Conservation (phyloP, 2,888 invertebrate genomes). For the Drymonia ruficornis region DNA sequence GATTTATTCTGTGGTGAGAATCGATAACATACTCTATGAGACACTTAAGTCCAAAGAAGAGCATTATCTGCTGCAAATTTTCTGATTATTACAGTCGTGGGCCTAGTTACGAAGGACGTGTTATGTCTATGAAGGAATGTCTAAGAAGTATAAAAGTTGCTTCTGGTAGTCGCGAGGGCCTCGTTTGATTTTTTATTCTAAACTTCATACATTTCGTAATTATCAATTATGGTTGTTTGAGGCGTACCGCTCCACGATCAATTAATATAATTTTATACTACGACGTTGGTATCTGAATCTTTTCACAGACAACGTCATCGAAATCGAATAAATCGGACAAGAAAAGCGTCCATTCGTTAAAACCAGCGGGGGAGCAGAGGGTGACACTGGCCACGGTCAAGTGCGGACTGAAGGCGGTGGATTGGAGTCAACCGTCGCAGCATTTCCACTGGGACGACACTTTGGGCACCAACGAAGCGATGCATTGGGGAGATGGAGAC, state of each 20-base stretch:
- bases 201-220: too few relatives aligned
- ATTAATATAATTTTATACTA: too few relatives aligned
- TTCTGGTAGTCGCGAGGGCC: too few relatives aligned
- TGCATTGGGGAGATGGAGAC: conserved; percentile 76
- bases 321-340: conserved; percentile 58
- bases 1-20: conserved; percentile 78
- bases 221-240: too few relatives aligned
- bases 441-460: conserved; percentile 85
- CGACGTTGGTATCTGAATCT: too few relatives aligned
- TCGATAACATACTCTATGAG: not conserved
- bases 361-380: conserved; percentile 51
- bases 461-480: conserved; percentile 66
- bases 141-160: too few relatives aligned
- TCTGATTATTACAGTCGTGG: too few relatives aligned
- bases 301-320: conserved; percentile 35
- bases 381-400: conserved; percentile 75
- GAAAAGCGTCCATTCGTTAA: conserved; percentile 51
- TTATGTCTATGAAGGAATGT: too few relatives aligned
- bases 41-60: not conserved
- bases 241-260: too few relatives aligned
- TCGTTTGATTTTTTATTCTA: too few relatives aligned
- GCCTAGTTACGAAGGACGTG: too few relatives aligned
- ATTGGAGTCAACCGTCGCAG: conserved; percentile 82
- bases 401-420: conserved; percentile 71
- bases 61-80: too few relatives aligned